These are phyloP conservation scores for Escarpia spicata DNA, from an alignment of 2,888 invertebrate species.

Conservation along the genomic window DNA sequence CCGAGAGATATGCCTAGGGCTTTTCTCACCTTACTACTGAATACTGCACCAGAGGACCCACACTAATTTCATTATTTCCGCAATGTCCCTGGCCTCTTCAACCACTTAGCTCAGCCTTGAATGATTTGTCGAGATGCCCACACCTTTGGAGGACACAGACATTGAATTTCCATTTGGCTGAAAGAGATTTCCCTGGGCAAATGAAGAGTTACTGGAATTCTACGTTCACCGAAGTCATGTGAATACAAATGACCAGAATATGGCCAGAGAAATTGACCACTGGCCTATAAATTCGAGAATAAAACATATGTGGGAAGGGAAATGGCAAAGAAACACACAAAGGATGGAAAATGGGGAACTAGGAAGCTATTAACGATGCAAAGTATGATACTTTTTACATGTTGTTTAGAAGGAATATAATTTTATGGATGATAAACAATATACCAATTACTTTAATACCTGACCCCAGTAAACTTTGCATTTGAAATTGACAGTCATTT, in stretches of 20 bases:
- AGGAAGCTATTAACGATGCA: background rate
- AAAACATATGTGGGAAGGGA: background rate
- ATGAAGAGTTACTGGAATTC: background rate
- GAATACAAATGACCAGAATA: background rate
- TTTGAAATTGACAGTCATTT: no score
- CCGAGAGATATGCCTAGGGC: background rate
- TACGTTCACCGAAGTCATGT: background rate
- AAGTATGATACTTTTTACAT: background rate
- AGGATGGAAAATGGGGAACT: background rate
- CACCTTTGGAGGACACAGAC: background rate
- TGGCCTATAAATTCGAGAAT: background rate
- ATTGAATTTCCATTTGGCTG: conserved; percentile 16
- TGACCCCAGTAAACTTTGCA: no score
- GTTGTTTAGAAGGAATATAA: background rate
- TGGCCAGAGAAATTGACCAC: background rate
- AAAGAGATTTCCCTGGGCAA: background rate
- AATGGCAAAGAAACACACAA: background rate
- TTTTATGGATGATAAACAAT: no score
- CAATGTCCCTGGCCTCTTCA: background rate
- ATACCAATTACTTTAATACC: no score
- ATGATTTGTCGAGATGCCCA: background rate
- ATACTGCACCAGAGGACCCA: background rate
- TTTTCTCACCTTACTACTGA: background rate
- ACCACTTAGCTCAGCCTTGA: background rate
- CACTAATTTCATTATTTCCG: background rate